Evolutionary conservation across 2,888 invertebrate genomes (phyloP).

Genomic region (Halocaridina rubra): DNA sequence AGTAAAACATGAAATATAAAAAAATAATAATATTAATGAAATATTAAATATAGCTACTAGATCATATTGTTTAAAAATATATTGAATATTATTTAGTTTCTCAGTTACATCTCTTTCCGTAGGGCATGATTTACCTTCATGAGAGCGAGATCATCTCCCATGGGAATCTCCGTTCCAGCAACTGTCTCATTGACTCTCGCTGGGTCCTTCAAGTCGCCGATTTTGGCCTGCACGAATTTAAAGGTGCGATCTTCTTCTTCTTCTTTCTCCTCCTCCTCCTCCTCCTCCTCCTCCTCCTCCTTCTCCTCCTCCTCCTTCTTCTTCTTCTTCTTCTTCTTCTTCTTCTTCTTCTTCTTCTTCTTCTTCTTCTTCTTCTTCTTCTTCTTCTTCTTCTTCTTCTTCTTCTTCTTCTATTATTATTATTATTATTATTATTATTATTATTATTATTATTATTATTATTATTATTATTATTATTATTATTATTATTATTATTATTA

Average conservation of each 20-base stretch:
- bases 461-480: too few relatives aligned
- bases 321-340: not conserved
- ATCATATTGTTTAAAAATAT: too few relatives aligned
- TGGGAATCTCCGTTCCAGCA: conserved; percentile 86
- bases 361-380: not conserved
- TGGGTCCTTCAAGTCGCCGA: conserved; percentile 90
- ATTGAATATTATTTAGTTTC: too few relatives aligned
- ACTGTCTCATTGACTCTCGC: conserved; percentile 88
- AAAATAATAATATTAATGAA: too few relatives aligned
- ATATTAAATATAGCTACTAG: too few relatives aligned
- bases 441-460: too few relatives aligned
- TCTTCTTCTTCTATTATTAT: not conserved
- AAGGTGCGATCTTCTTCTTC: conserved; percentile 70
- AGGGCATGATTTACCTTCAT: conserved; percentile 87
- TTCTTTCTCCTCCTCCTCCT: not conserved
- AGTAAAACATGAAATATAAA: too few relatives aligned
- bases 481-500: too few relatives aligned
- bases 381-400: not conserved
- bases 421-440: too few relatives aligned
- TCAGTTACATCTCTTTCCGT: conserved; percentile 59
- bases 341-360: conserved; percentile 2
- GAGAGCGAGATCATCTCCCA: conserved; percentile 85
- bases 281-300: too few relatives aligned
- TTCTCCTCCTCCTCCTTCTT: not conserved
- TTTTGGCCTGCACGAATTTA: conserved; percentile 87